Conservation (phyloP, 2,113 vertebrate species). For the Pseudopodoces humilis region DNA sequence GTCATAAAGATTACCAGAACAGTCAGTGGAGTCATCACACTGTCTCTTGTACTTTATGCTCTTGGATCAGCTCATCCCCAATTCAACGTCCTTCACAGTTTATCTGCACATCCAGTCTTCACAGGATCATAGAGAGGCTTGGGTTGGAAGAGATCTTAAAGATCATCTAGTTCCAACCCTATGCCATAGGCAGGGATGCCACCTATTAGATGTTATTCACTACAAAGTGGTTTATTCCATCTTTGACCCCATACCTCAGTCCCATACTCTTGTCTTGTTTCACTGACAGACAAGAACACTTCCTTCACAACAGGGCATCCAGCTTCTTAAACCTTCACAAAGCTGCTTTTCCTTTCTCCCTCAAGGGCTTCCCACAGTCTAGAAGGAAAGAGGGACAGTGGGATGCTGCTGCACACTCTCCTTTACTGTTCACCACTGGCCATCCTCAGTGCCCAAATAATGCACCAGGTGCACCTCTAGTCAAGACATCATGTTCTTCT, state of each 20-base stretch:
- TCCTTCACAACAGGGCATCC: not conserved
- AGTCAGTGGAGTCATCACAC: not conserved
- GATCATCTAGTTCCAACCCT: not conserved
- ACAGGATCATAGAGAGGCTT: not conserved
- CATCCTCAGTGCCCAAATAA: not conserved
- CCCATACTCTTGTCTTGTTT: not conserved
- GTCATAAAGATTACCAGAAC: not conserved
- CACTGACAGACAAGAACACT: not conserved
- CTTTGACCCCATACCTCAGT: not conserved
- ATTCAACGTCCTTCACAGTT: not conserved
- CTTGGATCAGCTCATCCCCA: not conserved
- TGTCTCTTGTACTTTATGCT: not conserved
- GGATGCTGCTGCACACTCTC: not conserved
- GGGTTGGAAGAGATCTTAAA: not conserved
- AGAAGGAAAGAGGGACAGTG: not conserved
- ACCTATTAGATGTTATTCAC: not conserved
- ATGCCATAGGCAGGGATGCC: not conserved
- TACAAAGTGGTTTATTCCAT: not conserved
- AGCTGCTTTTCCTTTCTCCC: not conserved
- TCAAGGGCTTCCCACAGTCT: not conserved
- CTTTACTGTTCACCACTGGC: not conserved
- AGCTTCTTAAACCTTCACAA: not conserved
- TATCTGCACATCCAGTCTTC: not conserved
- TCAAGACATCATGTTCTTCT: not conserved
- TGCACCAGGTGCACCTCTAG: not conserved